Percentiles rank a stretch among this genome's conserved stretches.
phyloP scores from a whole-genome alignment of 2,888 invertebrate species.

The Frankliniella intonsa region DNA sequence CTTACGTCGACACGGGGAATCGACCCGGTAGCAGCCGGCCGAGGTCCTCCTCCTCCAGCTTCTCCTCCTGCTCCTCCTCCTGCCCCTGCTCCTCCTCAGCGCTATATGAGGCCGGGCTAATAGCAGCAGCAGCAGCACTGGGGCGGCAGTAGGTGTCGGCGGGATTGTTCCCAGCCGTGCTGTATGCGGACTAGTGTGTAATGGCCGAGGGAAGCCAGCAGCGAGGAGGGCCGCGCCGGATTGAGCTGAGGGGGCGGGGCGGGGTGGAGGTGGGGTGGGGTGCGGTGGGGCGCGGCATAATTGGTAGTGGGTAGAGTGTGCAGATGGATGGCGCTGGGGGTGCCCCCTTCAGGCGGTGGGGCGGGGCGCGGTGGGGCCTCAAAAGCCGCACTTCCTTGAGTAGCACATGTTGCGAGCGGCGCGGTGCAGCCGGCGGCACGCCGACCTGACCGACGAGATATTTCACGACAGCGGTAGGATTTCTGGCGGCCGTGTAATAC shows the following conservation, averaged over 20 bases:
- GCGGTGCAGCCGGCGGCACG: neutral
- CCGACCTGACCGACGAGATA: too few species aligned
- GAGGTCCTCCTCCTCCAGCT: too few species aligned
- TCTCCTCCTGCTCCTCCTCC: too few species aligned
- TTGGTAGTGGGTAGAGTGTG: neutral
- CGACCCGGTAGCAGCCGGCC: too few species aligned
- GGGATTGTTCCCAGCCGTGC: neutral
- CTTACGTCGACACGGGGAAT: too few species aligned
- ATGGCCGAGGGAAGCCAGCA: neutral
- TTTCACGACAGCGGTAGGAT: neutral
- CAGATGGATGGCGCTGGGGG: neutral
- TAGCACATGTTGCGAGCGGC: neutral
- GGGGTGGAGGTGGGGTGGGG: neutral
- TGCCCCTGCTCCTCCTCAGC: too few species aligned
- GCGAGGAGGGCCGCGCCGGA: neutral
- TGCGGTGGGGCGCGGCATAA: neutral
- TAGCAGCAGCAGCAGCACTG: neutral
- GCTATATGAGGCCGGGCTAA: neutral
- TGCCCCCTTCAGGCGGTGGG: neutral
- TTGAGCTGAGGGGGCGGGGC: neutral
- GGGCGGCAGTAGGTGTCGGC: neutral
- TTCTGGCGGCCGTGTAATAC: neutral
- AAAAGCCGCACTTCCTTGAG: slow-evolving; percentile 15
- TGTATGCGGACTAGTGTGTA: neutral
- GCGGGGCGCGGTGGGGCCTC: neutral